Conservation (phyloP, 2,113 vertebrate species). For the Platycercus adscitus region DNA sequence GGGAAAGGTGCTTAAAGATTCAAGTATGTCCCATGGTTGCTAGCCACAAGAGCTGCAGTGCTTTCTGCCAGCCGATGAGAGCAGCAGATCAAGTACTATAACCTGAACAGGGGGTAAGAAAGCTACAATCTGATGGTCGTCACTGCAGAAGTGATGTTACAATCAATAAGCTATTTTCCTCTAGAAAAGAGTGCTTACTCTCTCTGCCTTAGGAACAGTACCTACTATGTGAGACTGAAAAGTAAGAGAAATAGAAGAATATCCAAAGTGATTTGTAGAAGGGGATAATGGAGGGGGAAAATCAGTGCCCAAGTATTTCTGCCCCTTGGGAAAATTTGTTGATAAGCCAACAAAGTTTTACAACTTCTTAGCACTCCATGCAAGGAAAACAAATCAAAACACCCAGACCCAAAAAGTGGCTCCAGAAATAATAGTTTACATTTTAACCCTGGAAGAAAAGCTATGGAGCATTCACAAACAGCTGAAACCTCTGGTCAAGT, state of each 20-base stretch:
- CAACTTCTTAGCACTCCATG: background rate
- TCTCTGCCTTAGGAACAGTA: background rate
- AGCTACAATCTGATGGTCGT: background rate
- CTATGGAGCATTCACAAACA: background rate
- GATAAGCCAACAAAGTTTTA: background rate
- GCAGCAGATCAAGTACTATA: background rate
- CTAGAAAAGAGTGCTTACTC: background rate
- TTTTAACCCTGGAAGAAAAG: background rate
- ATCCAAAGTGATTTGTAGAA: background rate
- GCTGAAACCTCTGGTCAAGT: background rate
- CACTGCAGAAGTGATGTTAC: background rate
- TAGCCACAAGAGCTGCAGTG: background rate
- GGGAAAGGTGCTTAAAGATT: background rate
- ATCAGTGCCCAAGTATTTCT: background rate
- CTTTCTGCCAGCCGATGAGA: background rate
- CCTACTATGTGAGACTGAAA: background rate
- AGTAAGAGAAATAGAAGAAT: conserved; percentile 16
- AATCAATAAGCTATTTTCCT: background rate
- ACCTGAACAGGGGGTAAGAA: background rate
- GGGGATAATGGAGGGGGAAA: background rate
- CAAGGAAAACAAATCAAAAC: background rate
- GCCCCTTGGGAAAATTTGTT: background rate
- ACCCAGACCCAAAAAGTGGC: background rate
- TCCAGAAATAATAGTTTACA: background rate
- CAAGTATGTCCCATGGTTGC: background rate